Base-by-base conservation (phyloP, 1,140 invertebrate genomes). In the Mercenaria mercenaria region DNA sequence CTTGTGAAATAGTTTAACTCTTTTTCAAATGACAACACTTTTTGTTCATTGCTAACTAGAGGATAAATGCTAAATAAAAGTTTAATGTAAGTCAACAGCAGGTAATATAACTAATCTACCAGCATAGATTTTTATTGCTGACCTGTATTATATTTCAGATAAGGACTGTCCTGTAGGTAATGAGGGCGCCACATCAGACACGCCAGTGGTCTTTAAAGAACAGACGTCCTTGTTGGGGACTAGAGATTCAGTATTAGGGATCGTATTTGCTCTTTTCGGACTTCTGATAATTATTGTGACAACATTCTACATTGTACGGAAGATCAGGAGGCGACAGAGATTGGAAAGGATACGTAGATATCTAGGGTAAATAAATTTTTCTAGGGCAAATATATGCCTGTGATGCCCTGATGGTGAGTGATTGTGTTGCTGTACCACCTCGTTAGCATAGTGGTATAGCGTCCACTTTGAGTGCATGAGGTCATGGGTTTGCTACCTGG, bases 271-370 rank as follows among this genome's bases (percentile, higher is more conserved):
- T n/a, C 34, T 88, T 0, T 67, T 80, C 39, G 86, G 86, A n/a
- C 23, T 88, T 74, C n/a, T 61, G 0, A 80, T 88, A 18, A 88
- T 88, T 41, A 29, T 81, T 4, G 61, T 88, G 20, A 88, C 86
- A 37, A 69, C 76, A 39, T 88, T 88, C 34, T 88, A 88, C 47
- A 39, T 88, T 74, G 29, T 88, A 37, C 26, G 86, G 15, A 88
- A 88, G 50, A 29, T 80, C 0, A 43, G 77, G 18, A 37, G 77
- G 52, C 76, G 86, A 26, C 76, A 81, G 37, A 18, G 86, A n/a
- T 41, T 88, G 59, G 72, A 88, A 67, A 80, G 86, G 39, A 88
- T 88, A 34, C 56, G 86, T 18, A 88, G 43, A 80, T 88, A 88
- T 39, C 37, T 88, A 39, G 86, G 86, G 86, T 88, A 72, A 29